Base-by-base conservation (phyloP, 2,797 vertebrate genomes). In the Sternotherus odoratus region DNA sequence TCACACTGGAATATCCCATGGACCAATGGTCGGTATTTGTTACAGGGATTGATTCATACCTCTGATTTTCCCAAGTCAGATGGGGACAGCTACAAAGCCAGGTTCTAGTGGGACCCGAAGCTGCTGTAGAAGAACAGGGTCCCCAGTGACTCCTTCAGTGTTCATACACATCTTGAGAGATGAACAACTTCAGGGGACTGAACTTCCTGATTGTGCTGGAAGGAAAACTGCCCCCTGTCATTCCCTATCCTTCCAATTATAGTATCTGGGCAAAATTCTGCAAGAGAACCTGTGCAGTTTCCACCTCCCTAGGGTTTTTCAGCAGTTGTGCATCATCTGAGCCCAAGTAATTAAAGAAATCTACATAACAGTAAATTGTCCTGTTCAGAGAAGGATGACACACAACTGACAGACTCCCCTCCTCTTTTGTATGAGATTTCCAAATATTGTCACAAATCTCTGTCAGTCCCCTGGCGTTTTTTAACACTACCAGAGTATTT, bases 401-500 rank as follows among this genome's bases (percentile, higher is more conserved):
- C 11, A 53, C 5, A 86, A 43, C 4, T 11, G 79, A 21, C 46
- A 5, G 66, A 85, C 43, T 74, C 23, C 26, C 9, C n/a, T 69
- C 36, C 19, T 66, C 10, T 23, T 69, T 69, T 21, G 21, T 39
- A 24, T 39, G n/a, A 69, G 36, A 69, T 30, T 75, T 26, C 15
- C 43, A 26, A 48, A 79, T 21, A 28, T 9, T 72, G 28, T 79
- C 0, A 1, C 82, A 79, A 56, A 23, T 84, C 5, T 79, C 15
- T 36, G 3, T 85, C 83, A 33, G 24, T 54, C 87, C 83, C 39
- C 5, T 3, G 50, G 6, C 15, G 26, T 87, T 91, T 95, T 83
- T 43, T 77, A 23, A 69, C n/a, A 24, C 4, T 24, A 94, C 63
- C 84, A 90, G 49, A 16, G 9, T 88, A 93, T 92, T 46, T 88